Evolutionary conservation across 2,797 vertebrate genomes (phyloP), one percentile per base, ranked within the genome.

Genomic region (Dicrostonyx torquatus): DNA sequence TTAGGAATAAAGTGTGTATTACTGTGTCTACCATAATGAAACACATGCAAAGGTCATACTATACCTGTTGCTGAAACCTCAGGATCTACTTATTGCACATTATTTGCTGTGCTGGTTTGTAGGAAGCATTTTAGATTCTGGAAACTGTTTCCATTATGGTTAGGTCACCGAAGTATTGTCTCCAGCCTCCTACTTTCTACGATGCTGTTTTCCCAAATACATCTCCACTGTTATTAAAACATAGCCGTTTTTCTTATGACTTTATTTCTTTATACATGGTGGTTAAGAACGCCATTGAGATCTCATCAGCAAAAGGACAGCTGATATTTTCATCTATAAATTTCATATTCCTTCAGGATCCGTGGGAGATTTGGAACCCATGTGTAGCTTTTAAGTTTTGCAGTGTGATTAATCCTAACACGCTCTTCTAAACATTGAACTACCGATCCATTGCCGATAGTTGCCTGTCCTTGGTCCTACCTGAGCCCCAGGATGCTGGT

Each of bases 181-280:
- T 72, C 12, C 26, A 40, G 15, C 9, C 2, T 87, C 14, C 68
- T 89, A 43, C 0, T 58, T 53, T 60, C 70, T 80, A 2, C 80
- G n/a, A 64, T 83, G 6, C 22, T 66, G 17, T 66, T 90, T 94
- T 6, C 1, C 20, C 12, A 89, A 43, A 43, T 5, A 45, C 31
- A 91, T 53, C 18, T 86, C 79, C 60, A 76, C 24, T 87, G 82
- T 66, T 77, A 87, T 91, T 89, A 13, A 87, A 93, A 91, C 80
- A 77, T 43, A 94, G 20, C 1, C 6, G 29, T 79, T 34, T 40
- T 40, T 45, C 43, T 58, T 86, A 82, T 90, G 79, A 34, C 6
- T 77, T 73, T 29, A 1, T 85, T 55, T 95, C 55, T 66, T 50
- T 83, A 72, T 2, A 64, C 72, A n/a, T 55, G 22, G 26, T 76